phyloP scores from a whole-genome alignment of 1,140 invertebrate genomes.

The Steinernema feltiae region DNA sequence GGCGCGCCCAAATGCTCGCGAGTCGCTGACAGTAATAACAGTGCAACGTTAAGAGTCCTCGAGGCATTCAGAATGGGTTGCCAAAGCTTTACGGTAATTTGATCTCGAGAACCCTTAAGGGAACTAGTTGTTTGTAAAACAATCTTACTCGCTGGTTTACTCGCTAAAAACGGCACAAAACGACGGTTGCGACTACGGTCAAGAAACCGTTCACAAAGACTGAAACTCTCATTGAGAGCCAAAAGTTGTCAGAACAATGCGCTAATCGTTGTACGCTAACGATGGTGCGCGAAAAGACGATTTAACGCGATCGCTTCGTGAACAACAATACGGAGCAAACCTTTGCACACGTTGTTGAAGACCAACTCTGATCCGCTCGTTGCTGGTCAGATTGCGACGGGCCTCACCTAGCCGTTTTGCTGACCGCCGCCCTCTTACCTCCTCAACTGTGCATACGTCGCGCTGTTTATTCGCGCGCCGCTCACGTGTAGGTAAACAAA shows the following conservation, averaged over 20 bases:
- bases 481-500: conserved; percentile 1
- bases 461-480: neutral
- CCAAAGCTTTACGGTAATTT: too few relatives aligned
- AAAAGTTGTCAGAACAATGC: conserved; percentile 5
- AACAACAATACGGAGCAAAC: neutral
- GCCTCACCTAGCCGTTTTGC: neutral
- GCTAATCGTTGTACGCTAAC: neutral
- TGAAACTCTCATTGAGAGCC: neutral
- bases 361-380: neutral
- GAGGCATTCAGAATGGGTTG: too few relatives aligned
- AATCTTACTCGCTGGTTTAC: neutral
- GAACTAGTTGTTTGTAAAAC: too few relatives aligned
- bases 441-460: conserved; percentile 5
- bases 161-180: too few relatives aligned
- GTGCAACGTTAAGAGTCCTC: too few relatives aligned
- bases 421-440: conserved; percentile 11
- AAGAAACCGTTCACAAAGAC: neutral
- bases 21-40: too few relatives aligned
- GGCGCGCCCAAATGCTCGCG: too few relatives aligned
- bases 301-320: neutral
- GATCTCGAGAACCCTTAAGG: too few relatives aligned
- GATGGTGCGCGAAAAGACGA: neutral
- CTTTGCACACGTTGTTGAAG: neutral
- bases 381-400: neutral
- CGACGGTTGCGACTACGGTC: too few relatives aligned